phyloP scores from a whole-genome alignment of 1,140 invertebrate species.

The Muscidifurax raptorellus region DNA sequence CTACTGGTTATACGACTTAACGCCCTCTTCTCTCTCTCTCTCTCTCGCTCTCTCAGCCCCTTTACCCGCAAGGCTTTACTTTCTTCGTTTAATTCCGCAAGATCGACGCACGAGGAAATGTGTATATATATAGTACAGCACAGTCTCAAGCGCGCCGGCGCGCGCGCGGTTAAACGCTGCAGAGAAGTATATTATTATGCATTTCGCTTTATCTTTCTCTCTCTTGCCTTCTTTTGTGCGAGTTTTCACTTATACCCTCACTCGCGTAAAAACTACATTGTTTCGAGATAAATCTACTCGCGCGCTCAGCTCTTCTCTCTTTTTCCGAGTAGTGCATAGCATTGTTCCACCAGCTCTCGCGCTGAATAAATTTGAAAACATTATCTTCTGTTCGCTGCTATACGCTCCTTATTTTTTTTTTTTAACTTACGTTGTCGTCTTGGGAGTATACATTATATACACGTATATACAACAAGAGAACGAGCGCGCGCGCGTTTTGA shows the following conservation, averaged over 20 bases:
- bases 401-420: not conserved
- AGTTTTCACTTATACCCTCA: not conserved
- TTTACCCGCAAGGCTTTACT: not conserved
- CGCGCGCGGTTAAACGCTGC: not conserved
- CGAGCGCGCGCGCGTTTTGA: not conserved
- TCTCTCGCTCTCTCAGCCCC: not conserved
- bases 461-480: not conserved
- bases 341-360: not conserved
- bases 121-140: no score
- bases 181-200: not conserved
- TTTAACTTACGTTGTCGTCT: not conserved
- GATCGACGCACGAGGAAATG: not conserved
- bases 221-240: not conserved
- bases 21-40: not conserved
- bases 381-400: not conserved
- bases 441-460: not conserved
- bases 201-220: not conserved
- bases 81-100: not conserved
- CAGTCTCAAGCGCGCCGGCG: no score
- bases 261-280: not conserved
- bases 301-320: not conserved
- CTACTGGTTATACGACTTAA: conserved; percentile 8
- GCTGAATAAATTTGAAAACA: conserved; percentile 37
- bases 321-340: not conserved
- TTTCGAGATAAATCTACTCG: conserved; percentile 5